Evolutionary conservation across 2,113 vertebrate species (phyloP).

Genomic region (Petrocephalus microphthalmus): DNA sequence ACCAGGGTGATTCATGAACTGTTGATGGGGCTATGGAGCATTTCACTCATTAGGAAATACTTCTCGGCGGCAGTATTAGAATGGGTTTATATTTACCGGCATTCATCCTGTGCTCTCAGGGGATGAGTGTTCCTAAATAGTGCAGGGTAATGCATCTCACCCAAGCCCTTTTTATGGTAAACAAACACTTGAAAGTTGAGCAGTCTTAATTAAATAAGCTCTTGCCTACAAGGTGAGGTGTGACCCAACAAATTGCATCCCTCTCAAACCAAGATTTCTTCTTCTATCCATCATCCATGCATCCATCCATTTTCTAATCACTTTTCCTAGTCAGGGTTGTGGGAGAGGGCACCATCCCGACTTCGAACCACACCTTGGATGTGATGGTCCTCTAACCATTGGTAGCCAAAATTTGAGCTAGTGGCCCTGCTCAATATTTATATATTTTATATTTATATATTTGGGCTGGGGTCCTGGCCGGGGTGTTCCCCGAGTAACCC

Average conservation of each 20-base stretch:
- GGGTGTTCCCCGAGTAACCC: neutral
- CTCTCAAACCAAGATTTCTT: neutral
- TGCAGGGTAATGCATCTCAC: neutral
- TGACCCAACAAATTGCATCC: neutral
- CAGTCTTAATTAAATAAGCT: neutral
- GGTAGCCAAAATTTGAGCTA: neutral
- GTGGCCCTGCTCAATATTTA: neutral
- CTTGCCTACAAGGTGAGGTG: neutral
- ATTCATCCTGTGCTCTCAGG: neutral
- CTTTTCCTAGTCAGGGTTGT: neutral
- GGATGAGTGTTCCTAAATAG: neutral
- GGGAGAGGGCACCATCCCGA: neutral
- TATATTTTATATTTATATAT: neutral
- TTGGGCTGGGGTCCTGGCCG: neutral
- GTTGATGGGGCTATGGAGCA: neutral
- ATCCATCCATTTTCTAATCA: neutral
- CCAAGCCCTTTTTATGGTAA: neutral
- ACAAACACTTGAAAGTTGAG: neutral
- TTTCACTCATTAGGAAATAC: neutral
- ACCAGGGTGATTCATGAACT: neutral
- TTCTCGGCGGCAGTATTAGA: neutral
- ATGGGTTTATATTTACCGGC: neutral
- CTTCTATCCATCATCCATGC: neutral
- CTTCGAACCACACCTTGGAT: neutral
- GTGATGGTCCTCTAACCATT: neutral